Evolutionary conservation across 2,797 vertebrate species (phyloP).

Genomic region (Loris lydekkerianus): DNA sequence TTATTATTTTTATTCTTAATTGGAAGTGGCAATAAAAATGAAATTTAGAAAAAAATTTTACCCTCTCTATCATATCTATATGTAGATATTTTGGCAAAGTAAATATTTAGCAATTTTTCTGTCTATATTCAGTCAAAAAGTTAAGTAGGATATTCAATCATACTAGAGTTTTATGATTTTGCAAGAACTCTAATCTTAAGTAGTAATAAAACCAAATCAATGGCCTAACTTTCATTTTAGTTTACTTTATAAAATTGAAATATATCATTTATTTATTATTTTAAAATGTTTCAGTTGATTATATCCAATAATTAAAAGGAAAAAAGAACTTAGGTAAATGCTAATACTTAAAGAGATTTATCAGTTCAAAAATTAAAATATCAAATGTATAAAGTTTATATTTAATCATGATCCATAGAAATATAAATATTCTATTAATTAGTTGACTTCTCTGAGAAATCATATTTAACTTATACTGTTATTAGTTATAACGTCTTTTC

Average conservation of each 20-base stretch:
- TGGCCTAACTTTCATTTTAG: neutral
- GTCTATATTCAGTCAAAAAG: neutral
- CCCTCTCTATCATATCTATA: neutral
- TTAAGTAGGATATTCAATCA: neutral
- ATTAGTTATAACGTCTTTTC: neutral
- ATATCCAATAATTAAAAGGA: neutral
- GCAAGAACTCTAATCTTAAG: neutral
- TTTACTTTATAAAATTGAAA: slow-evolving; percentile 1
- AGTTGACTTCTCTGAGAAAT: neutral
- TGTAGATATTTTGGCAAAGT: neutral
- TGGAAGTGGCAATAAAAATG: neutral
- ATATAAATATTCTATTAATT: neutral
- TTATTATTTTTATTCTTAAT: neutral
- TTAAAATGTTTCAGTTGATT: neutral
- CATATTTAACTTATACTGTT: neutral
- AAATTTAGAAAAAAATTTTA: neutral
- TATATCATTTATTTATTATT: neutral
- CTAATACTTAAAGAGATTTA: neutral
- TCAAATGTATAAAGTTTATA: neutral
- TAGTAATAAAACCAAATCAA: neutral
- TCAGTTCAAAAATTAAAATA: slow-evolving; percentile 3
- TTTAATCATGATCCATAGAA: neutral
- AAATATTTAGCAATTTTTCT: neutral
- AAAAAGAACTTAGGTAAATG: neutral
- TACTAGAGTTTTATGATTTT: neutral